These are phyloP conservation scores for Hapalemur alaotrensis DNA, from an alignment of 2,797 vertebrate genomes.

Conservation along the genomic window DNA sequence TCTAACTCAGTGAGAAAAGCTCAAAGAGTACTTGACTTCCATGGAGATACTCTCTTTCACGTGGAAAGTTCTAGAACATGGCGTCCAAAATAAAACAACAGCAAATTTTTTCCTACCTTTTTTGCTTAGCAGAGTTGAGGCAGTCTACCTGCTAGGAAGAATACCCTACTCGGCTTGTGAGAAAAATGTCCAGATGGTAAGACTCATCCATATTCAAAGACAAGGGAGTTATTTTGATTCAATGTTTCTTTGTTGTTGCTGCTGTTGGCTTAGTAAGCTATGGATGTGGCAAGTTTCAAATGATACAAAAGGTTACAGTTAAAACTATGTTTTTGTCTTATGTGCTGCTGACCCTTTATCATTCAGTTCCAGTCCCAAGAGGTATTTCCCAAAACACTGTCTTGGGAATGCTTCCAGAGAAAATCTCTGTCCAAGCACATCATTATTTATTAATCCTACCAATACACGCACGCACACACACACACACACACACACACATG, in stretches of 20 bases:
- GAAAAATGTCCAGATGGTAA: background rate
- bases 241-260: background rate
- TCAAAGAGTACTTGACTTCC: background rate
- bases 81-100: rapidly evolving
- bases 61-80: background rate
- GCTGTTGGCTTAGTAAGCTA: background rate
- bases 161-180: background rate
- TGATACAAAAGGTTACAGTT: background rate
- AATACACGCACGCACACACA: too few relatives aligned
- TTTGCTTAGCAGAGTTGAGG: background rate
- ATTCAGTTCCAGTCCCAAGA: background rate
- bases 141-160: background rate
- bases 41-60: background rate
- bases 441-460: background rate
- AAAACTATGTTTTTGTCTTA: background rate
- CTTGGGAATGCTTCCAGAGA: background rate
- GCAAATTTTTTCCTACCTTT: rapidly evolving
- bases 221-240: background rate
- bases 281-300: background rate
- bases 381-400: background rate
- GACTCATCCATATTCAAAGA: background rate
- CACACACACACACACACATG: too few relatives aligned
- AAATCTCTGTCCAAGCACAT: background rate
- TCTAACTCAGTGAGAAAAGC: background rate
- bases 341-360: background rate